Base-by-base conservation (phyloP, 2,888 invertebrate species). In the Pelosia muscerda region DNA sequence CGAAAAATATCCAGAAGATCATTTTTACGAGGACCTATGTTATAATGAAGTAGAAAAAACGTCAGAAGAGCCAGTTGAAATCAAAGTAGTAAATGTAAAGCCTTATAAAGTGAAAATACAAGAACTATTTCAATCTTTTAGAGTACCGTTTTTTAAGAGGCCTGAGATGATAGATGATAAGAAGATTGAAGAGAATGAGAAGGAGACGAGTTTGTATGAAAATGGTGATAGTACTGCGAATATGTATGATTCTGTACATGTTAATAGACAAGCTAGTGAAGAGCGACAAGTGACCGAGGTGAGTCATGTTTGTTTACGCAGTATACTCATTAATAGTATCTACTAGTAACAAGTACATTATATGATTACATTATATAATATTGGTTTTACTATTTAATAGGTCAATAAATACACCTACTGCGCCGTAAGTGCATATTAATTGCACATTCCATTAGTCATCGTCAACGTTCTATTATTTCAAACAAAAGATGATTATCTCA, bases 21-120 rank as follows among this genome's bases (percentile, higher is more conserved):
- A 95, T 79, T 89, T 94, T 53, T 95, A 94, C 62, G 95, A 95
- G 87, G 95, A 94, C 67, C 77, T 94, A 0, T 91, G 90, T 75
- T 93, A 94, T 53, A 90, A 89, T 74, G 92, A 93, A 31, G 78
- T 90, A 1, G 78, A 83, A 15, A 85, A 85, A 28, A 70, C 64
- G 28, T 78, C 75, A 70, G 72, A 81, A 74, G 74, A 77, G 66
- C 68, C 77, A 22, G 58, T 65, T 3, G 74, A 78, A 42, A 55
- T 57, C 4, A 70, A 65, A 76, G 79, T 77, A 8, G 68, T 74
- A 9, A 72, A 31, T 65, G 82, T 84, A 0, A 93, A 91, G 69
- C 90, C 94, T 11, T 88, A 90, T 73, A 88, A 89, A 69, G 88
- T 90, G 0, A 94, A 92, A 81, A 88, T 95, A 56, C 95, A 94